phyloP scores from a whole-genome alignment of 2,888 invertebrate species.

The Amorpha juglandis region DNA sequence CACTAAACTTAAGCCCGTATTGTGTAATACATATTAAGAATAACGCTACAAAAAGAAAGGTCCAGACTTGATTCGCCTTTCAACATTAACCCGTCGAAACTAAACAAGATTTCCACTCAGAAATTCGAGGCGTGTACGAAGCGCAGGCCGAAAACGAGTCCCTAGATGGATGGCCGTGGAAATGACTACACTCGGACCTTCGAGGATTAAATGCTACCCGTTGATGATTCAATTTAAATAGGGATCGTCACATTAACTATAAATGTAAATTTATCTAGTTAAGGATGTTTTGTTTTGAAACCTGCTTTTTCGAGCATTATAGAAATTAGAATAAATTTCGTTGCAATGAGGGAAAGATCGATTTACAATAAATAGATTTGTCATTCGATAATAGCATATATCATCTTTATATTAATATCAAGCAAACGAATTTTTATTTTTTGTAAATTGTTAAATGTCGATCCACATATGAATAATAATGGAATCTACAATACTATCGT shows the following conservation, averaged over 20 bases:
- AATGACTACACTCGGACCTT: constrained; percentile 32
- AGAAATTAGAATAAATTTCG: neutral
- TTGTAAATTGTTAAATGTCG: too few relatives aligned
- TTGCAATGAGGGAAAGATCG: neutral
- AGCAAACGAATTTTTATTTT: too few relatives aligned
- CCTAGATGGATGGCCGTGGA: constrained; percentile 42
- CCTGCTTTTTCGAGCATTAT: neutral
- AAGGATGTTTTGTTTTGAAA: neutral
- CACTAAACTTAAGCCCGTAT: neutral
- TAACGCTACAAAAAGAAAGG: constrained; percentile 6
- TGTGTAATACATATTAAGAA: neutral
- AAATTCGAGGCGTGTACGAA: constrained; percentile 30
- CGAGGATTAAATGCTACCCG: constrained; percentile 50
- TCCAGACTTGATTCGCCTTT: neutral
- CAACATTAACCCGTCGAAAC: constrained; percentile 18
- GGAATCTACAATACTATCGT: too few relatives aligned
- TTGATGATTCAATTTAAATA: constrained; percentile 73
- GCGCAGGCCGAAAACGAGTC: constrained; percentile 48
- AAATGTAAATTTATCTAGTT: neutral
- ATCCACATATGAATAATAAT: too few relatives aligned
- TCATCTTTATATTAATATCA: neutral
- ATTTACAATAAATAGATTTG: neutral
- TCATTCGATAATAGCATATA: too few relatives aligned
- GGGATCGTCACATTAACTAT: neutral
- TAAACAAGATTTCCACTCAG: constrained; percentile 24